Percentiles rank a stretch among this genome's conserved stretches.
Evolutionary conservation across 1,140 invertebrate species (phyloP).

Genomic region (Scaptomyza montana): DNA sequence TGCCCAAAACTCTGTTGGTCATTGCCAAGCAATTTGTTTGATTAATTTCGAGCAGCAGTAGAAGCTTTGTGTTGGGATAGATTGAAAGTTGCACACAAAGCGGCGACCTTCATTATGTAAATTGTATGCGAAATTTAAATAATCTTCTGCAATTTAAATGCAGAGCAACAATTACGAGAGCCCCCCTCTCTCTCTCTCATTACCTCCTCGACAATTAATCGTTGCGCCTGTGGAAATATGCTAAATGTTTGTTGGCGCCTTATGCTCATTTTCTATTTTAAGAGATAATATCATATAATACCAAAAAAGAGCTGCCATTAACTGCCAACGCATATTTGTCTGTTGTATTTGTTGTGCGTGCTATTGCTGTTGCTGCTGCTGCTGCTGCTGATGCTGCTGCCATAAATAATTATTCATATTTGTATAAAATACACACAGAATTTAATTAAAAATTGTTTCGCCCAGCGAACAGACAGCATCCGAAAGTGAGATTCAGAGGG

Average conservation of each 20-base stretch:
- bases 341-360: constrained; percentile 25
- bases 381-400: constrained; percentile 30
- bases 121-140: constrained; percentile 81
- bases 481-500: not conserved
- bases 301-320: constrained; percentile 56
- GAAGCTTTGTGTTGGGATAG: not conserved
- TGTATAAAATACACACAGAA: constrained; percentile 81
- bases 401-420: constrained; percentile 83
- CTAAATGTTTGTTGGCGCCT: constrained; percentile 69
- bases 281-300: constrained; percentile 67
- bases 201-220: constrained; percentile 74
- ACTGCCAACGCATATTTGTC: constrained; percentile 58
- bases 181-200: not conserved
- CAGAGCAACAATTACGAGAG: constrained; percentile 70
- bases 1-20: constrained; percentile 32
- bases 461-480: constrained; percentile 9
- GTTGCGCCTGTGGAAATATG: constrained; percentile 64
- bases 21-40: constrained; percentile 77
- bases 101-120: constrained; percentile 77
- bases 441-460: constrained; percentile 82
- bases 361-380: constrained; percentile 1
- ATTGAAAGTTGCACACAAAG: constrained; percentile 4
- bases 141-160: constrained; percentile 82
- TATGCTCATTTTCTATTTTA: constrained; percentile 79
- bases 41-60: constrained; percentile 64